These are phyloP conservation scores for Brachypalpus laphriformis DNA, from an alignment of 2,888 invertebrate species.

Conservation along the genomic window DNA sequence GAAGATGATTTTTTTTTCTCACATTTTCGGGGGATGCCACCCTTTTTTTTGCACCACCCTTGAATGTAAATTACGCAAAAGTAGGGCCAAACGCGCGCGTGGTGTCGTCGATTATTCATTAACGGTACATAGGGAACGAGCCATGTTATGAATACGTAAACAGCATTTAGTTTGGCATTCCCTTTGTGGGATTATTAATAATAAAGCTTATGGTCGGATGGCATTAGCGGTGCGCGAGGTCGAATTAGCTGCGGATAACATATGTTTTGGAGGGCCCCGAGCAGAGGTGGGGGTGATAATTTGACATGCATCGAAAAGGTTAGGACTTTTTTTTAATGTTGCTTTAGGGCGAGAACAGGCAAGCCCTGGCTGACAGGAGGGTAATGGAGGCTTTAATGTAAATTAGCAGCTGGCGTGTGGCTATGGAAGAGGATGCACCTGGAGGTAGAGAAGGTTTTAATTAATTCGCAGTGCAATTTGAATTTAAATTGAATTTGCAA, in stretches of 20 bases:
- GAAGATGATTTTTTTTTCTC: neutral
- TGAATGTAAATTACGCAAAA: constrained; percentile 66
- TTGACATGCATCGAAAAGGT: constrained; percentile 38
- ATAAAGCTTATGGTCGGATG: constrained; percentile 63
- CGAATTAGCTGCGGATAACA: constrained; percentile 60
- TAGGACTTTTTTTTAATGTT: neutral
- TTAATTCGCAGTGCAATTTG: constrained; percentile 65
- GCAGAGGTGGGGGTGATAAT: constrained; percentile 37
- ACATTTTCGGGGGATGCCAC: neutral
- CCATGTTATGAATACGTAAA: constrained; percentile 70
- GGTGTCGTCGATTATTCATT: constrained; percentile 72
- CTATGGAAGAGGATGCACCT: constrained; percentile 6
- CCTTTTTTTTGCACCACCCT: constrained; percentile 43
- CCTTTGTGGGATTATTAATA: constrained; percentile 64
- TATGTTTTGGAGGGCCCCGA: constrained; percentile 25
- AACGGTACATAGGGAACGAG: constrained; percentile 62
- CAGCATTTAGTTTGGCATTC: constrained; percentile 70
- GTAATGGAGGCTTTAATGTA: constrained; percentile 57
- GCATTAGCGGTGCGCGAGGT: constrained; percentile 57
- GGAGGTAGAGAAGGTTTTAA: constrained; percentile 35
- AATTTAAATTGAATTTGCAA: constrained; percentile 61
- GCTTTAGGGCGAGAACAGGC: neutral
- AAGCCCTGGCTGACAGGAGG: constrained; percentile 14
- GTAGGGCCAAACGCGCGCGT: constrained; percentile 59
- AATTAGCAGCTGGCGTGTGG: constrained; percentile 44